These are phyloP conservation scores for Ovis canadensis DNA, from an alignment of 2,113 vertebrate species.

Conservation along the genomic window DNA sequence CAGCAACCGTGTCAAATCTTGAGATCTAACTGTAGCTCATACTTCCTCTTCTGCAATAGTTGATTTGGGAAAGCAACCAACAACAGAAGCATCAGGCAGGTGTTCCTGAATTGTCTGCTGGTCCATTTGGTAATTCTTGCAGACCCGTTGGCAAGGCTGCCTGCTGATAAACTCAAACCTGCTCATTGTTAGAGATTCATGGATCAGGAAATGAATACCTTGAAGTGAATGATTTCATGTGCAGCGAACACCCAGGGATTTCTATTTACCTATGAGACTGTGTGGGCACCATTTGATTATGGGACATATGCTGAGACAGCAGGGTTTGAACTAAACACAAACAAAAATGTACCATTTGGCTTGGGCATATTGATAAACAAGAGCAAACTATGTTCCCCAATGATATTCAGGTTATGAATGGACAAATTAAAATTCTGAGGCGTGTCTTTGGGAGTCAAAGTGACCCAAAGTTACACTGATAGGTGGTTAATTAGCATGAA, in stretches of 20 bases:
- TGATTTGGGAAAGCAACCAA: slow-evolving; percentile 50
- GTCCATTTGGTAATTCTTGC: slow-evolving; percentile 44
- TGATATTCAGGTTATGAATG: slow-evolving; percentile 50
- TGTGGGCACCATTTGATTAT: slow-evolving; percentile 31
- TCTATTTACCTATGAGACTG: slow-evolving; percentile 24
- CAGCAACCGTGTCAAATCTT: slow-evolving; percentile 50
- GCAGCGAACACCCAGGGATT: slow-evolving; percentile 6
- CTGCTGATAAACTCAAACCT: slow-evolving; percentile 52
- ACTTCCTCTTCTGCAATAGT: slow-evolving; percentile 26
- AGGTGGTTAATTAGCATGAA: slow-evolving; percentile 16
- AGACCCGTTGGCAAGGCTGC: slow-evolving; percentile 41
- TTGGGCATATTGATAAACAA: slow-evolving; percentile 56
- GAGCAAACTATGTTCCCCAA: not conserved
- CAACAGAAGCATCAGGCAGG: slow-evolving; percentile 41
- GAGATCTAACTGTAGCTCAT: slow-evolving; percentile 42
- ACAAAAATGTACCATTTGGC: slow-evolving; percentile 57
- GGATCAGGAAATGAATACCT: slow-evolving; percentile 38
- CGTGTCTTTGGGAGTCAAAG: slow-evolving; percentile 44
- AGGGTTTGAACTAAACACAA: slow-evolving; percentile 53
- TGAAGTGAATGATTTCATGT: not conserved
- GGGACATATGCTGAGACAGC: slow-evolving; percentile 62
- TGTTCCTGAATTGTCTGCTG: slow-evolving; percentile 40
- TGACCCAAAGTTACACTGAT: slow-evolving; percentile 2
- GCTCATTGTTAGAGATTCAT: slow-evolving; percentile 40
- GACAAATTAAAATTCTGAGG: slow-evolving; percentile 48